Base-by-base conservation (phyloP, 2,113 vertebrate species). In the Perca flavescens region DNA sequence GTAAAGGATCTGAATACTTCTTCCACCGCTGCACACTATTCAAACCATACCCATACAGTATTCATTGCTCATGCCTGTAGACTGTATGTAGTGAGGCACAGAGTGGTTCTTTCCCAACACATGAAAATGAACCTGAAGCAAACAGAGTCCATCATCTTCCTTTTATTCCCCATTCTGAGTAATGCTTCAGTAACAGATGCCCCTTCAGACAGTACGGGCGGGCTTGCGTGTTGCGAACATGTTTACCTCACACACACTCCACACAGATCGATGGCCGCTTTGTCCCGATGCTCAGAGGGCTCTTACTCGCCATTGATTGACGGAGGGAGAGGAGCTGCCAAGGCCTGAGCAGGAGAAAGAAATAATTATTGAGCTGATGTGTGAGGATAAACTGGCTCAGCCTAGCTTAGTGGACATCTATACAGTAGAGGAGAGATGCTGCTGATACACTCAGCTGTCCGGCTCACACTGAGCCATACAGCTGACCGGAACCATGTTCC, bases 261-360 rank as follows among this genome's bases (percentile, higher is more conserved):
- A 94, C 95, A 91, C 93, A 94, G 96, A 97, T 97, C 96, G 93
- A 97, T 96, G 94, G 90, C 93, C 95, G 90, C 93, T 95, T 95
- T 95, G 95, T 96, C 96, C 95, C 94, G 93, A 94, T 93, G 95
- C 95, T 94, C 94, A 77, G 84, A 94, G 95, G 95, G 94, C 93
- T 95, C 94, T 94, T 95, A 95, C 96, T 95, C 91, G 94, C 94
- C 94, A 96, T 96, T 95, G 96, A 97, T 96, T 96, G 94, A 95
- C 95, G 93, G 95, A 94, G 93, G 91, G 89, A 88, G 90, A 94
- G 91, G 94, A 94, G 95, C 92, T 95, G 94, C 94, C 93, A 90
- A 90, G 95, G 94, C 93, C 89, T 92, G 94, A 76, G 62, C 88
- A 90, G 93, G 84, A 72, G 89, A 95, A 92, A 95, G 95, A 94